These are phyloP conservation scores for Acromyrmex charruanus DNA, from an alignment of 1,140 invertebrate genomes.

Conservation along the genomic window DNA sequence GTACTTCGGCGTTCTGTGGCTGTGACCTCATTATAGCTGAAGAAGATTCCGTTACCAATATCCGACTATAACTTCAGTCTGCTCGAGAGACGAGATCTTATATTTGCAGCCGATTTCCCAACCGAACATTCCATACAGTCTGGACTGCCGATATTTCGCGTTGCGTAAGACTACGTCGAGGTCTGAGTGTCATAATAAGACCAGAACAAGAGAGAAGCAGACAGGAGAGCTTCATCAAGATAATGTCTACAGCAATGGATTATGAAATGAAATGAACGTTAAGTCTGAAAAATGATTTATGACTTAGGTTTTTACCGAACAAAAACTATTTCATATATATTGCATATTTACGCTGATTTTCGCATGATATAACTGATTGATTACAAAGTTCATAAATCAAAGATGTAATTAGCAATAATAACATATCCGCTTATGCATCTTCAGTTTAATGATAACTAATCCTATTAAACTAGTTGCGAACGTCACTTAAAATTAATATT, in stretches of 20 bases:
- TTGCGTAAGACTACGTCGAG: conserved; percentile 42
- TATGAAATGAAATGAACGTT: conserved; percentile 34
- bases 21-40: conserved; percentile 50
- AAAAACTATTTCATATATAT: conserved; percentile 1
- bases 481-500: conserved; percentile 23
- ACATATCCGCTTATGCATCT: conserved; percentile 11
- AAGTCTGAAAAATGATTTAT: conserved; percentile 25
- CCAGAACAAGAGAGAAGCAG: background rate
- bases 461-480: background rate
- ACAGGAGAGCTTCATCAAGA: conserved; percentile 31
- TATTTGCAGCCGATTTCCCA: conserved; percentile 50
- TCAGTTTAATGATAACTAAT: conserved; percentile 29
- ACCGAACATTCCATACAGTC: conserved; percentile 35
- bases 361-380: conserved; percentile 13
- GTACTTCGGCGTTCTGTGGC: conserved; percentile 48
- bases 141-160: conserved; percentile 33
- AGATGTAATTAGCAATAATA: conserved; percentile 46
- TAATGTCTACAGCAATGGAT: conserved; percentile 31
- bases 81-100: conserved; percentile 30
- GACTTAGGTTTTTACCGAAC: background rate
- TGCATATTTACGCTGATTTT: conserved; percentile 20
- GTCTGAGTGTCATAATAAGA: conserved; percentile 36
- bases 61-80: conserved; percentile 45
- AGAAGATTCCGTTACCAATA: conserved; percentile 61
- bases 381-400: conserved; percentile 32